A percentile compares a stretch with the other conserved stretches of the same genome.
These are phyloP conservation scores for Chascanopsetta lugubris DNA, from an alignment of 2,113 vertebrate species.

Conservation along the genomic window DNA sequence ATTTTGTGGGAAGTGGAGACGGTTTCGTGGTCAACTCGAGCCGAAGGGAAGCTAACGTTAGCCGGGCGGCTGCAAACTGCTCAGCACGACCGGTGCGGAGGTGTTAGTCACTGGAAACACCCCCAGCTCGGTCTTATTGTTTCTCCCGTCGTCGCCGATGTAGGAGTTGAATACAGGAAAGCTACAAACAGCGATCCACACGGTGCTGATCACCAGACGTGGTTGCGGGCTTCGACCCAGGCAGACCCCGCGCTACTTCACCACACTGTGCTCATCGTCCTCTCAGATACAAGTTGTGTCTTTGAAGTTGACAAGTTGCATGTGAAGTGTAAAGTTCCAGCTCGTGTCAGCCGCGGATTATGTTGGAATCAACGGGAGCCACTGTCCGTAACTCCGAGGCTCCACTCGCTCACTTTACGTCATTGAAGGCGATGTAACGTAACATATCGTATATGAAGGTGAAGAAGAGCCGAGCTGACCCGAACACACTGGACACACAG, in stretches of 20 bases:
- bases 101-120: background rate
- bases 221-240: constrained; percentile 16
- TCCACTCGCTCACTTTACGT: constrained; percentile 4
- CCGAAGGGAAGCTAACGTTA: constrained; percentile 42
- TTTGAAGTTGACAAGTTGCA: background rate
- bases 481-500: no score
- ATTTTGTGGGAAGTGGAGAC: constrained; percentile 77
- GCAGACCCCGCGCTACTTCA: background rate
- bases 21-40: constrained; percentile 63
- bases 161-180: background rate
- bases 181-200: background rate
- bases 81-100: background rate
- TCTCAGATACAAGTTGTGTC: background rate
- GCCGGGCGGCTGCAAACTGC: constrained; percentile 3
- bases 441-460: no score
- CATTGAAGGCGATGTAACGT: constrained; percentile 1
- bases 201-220: constrained; percentile 21
- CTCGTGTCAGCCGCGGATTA: no score
- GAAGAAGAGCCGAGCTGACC: background rate
- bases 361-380: background rate
- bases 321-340: background rate
- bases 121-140: background rate
- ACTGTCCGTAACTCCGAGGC: background rate
- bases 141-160: background rate
- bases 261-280: background rate